Conservation (phyloP, 2,888 invertebrate genomes). For the Mimas tiliae region DNA sequence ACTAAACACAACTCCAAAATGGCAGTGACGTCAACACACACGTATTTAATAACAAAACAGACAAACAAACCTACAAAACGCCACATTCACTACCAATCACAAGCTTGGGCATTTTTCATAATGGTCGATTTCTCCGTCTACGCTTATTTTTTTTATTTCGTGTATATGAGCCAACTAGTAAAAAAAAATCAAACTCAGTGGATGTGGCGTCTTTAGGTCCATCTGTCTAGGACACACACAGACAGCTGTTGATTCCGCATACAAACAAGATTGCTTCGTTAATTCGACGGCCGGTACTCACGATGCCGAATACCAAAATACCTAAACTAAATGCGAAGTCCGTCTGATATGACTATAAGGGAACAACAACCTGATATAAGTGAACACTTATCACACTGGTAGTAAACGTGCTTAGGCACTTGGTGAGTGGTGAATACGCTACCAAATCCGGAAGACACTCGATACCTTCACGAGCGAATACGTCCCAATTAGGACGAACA, state of each 20-base stretch:
- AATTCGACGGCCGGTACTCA: slow-evolving; percentile 50
- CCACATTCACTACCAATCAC: background rate
- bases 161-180: too few species aligned
- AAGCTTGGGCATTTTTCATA: background rate
- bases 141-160: too few species aligned
- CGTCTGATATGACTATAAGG: slow-evolving; percentile 70
- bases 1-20: slow-evolving; percentile 56
- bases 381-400: slow-evolving; percentile 64
- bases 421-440: slow-evolving; percentile 50
- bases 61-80: background rate
- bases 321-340: slow-evolving; percentile 63
- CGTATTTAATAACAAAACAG: background rate
- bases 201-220: background rate
- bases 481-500: slow-evolving; percentile 44
- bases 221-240: slow-evolving; percentile 36
- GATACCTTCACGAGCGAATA: slow-evolving; percentile 8
- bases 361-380: slow-evolving; percentile 56
- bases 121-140: too few species aligned
- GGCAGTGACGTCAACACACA: slow-evolving; percentile 60
- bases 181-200: slow-evolving; percentile 14
- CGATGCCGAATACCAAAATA: slow-evolving; percentile 61
- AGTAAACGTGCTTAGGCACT: slow-evolving; percentile 64
- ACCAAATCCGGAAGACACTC: slow-evolving; percentile 37
- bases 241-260: slow-evolving; percentile 70
- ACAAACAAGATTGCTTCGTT: slow-evolving; percentile 53